A percentile compares a stretch with the other conserved stretches of the same genome.
Conservation (phyloP, 1,140 invertebrate species). For the Onthophagus taurus region DNA sequence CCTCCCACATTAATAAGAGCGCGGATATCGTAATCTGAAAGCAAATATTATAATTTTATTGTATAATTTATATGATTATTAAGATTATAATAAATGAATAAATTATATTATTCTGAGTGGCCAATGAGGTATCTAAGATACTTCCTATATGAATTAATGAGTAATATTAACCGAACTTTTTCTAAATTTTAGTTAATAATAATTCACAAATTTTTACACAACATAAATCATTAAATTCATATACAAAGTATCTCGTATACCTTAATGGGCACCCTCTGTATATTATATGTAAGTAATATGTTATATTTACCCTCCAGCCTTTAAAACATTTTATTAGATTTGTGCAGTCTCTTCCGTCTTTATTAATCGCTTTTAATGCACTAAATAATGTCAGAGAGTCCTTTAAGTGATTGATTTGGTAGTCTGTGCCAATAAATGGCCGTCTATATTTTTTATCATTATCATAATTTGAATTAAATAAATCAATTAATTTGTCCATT, state of each 20-base stretch:
- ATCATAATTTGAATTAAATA: background rate
- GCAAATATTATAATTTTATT: background rate
- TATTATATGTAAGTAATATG: no score
- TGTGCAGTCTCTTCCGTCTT: background rate
- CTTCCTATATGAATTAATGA: no score
- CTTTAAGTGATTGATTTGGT: background rate
- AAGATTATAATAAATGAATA: no score
- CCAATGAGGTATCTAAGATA: no score
- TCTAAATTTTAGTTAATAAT: no score
- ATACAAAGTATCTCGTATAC: background rate
- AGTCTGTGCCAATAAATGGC: background rate
- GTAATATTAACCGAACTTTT: no score
- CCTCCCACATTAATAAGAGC: slow-evolving; percentile 9
- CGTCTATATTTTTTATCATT: background rate
- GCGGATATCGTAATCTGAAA: slow-evolving; percentile 9
- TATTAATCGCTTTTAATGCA: background rate
- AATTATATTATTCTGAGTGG: no score
- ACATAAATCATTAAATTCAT: background rate
- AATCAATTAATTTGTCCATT: background rate
- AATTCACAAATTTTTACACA: no score
- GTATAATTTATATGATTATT: background rate
- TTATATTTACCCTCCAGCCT: slow-evolving; percentile 4
- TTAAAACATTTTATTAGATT: background rate
- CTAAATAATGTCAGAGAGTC: slow-evolving; percentile 17
- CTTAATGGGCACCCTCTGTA: no score